Conservation (phyloP, 2,888 invertebrate species). For the Clepsis dumicolana region DNA sequence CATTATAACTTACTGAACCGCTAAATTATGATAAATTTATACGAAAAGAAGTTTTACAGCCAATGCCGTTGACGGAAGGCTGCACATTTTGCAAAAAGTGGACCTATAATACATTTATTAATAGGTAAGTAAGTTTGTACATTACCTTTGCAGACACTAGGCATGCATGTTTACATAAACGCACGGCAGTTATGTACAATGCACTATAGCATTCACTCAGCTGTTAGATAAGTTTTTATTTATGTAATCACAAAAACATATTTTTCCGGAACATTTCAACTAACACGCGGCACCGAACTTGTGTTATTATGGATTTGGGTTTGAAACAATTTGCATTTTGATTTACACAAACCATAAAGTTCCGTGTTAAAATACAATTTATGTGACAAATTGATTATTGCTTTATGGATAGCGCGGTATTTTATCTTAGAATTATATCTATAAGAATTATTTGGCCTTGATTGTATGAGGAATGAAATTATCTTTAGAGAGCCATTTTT, state of each 20-base stretch:
- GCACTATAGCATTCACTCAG: slow-evolving; percentile 21
- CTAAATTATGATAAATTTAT: slow-evolving; percentile 34
- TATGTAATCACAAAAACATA: slow-evolving; percentile 37
- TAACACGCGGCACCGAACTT: slow-evolving; percentile 19
- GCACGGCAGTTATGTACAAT: slow-evolving; percentile 16
- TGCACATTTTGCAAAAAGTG: slow-evolving; percentile 26
- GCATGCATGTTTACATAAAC: slow-evolving; percentile 29
- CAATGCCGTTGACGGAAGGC: slow-evolving; percentile 12
- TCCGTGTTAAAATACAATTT: slow-evolving; percentile 31
- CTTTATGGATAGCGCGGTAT: slow-evolving; percentile 28
- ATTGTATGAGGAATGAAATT: neutral
- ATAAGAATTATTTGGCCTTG: slow-evolving; percentile 7
- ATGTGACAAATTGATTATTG: slow-evolving; percentile 40
- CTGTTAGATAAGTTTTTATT: slow-evolving; percentile 34
- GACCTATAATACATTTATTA: slow-evolving; percentile 3
- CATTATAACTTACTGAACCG: slow-evolving; percentile 28
- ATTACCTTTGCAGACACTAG: neutral
- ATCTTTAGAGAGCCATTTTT: neutral
- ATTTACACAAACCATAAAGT: slow-evolving; percentile 30
- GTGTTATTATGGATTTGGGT: slow-evolving; percentile 41
- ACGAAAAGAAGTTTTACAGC: slow-evolving; percentile 21
- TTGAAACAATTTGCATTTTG: slow-evolving; percentile 38
- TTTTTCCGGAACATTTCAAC: slow-evolving; percentile 37
- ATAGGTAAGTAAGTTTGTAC: too few species aligned
- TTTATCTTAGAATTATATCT: slow-evolving; percentile 20